Conservation (phyloP, 1,140 invertebrate species). For the Ectropis grisescens region DNA sequence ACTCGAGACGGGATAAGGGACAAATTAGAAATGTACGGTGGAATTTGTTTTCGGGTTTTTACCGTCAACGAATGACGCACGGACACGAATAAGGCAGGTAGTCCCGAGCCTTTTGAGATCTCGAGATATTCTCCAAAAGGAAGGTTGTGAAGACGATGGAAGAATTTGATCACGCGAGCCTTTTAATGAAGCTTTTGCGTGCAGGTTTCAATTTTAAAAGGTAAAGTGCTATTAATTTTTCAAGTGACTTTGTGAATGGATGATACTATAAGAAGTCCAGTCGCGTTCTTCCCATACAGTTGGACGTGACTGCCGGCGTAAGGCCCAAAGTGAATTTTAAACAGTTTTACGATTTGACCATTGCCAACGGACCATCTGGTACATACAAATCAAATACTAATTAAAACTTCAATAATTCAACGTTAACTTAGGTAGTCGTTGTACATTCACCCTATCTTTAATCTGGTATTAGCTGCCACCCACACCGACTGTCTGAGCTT, state of each 20-base stretch:
- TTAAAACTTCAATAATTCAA: too few species aligned
- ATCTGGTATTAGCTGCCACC: too few species aligned
- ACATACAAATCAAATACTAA: too few species aligned
- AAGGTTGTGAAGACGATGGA: too few species aligned
- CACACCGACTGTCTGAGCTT: too few species aligned
- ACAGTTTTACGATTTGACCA: slow-evolving; percentile 34
- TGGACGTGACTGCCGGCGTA: slow-evolving; percentile 31
- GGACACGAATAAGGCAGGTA: slow-evolving; percentile 10
- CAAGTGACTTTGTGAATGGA: slow-evolving; percentile 32
- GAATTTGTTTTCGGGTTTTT: too few species aligned
- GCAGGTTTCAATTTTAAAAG: slow-evolving; percentile 3
- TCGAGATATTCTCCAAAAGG: too few species aligned
- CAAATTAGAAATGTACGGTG: slow-evolving; percentile 11
- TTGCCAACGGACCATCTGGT: too few species aligned
- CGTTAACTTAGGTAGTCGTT: too few species aligned
- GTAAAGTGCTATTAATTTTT: slow-evolving; percentile 9
- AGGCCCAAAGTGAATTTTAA: slow-evolving; percentile 35
- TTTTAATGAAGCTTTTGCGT: slow-evolving; percentile 12
- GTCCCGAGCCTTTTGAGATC: too few species aligned
- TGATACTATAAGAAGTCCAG: slow-evolving; percentile 25
- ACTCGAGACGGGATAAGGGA: slow-evolving; percentile 19
- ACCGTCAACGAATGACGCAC: slow-evolving; percentile 8
- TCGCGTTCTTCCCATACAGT: slow-evolving; percentile 22
- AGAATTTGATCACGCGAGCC: slow-evolving; percentile 5
- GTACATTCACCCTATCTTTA: too few species aligned